These are phyloP conservation scores for Diachrysia chrysitis DNA, from an alignment of 2,888 invertebrate species.

Conservation along the genomic window DNA sequence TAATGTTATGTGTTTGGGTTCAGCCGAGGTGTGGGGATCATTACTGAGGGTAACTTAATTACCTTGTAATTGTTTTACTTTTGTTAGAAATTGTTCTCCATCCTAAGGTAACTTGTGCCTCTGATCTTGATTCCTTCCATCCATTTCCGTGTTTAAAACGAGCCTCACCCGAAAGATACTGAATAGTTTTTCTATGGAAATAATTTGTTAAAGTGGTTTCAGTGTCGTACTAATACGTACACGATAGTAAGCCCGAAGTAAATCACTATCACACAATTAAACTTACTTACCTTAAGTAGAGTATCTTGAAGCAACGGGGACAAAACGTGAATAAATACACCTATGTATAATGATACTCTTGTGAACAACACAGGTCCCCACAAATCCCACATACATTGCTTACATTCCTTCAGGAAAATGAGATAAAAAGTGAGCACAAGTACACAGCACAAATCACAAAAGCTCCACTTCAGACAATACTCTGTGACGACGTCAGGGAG, in stretches of 20 bases:
- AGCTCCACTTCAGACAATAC: background rate
- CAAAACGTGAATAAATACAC: background rate
- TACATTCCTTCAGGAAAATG: conserved; percentile 8
- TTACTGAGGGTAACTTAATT: background rate
- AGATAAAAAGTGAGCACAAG: conserved; percentile 9
- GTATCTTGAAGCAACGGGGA: background rate
- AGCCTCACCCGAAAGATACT: too few species aligned
- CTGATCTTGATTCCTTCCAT: background rate
- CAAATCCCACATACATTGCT: conserved; percentile 22
- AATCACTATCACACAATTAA: too few species aligned
- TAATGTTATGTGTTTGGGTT: conserved; percentile 7
- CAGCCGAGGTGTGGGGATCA: conserved; percentile 5
- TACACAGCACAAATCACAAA: background rate
- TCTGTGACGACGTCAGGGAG: background rate
- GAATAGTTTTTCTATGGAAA: too few species aligned
- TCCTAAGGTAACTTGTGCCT: background rate
- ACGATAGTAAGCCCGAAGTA: too few species aligned
- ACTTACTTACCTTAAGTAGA: background rate
- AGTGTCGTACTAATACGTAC: too few species aligned
- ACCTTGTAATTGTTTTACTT: background rate
- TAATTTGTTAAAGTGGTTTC: too few species aligned
- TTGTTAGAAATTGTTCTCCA: background rate
- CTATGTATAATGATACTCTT: background rate
- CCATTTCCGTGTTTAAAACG: background rate
- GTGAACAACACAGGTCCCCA: background rate